Evolutionary conservation across 1,140 invertebrate genomes (phyloP).

Genomic region (Argopecten irradians): DNA sequence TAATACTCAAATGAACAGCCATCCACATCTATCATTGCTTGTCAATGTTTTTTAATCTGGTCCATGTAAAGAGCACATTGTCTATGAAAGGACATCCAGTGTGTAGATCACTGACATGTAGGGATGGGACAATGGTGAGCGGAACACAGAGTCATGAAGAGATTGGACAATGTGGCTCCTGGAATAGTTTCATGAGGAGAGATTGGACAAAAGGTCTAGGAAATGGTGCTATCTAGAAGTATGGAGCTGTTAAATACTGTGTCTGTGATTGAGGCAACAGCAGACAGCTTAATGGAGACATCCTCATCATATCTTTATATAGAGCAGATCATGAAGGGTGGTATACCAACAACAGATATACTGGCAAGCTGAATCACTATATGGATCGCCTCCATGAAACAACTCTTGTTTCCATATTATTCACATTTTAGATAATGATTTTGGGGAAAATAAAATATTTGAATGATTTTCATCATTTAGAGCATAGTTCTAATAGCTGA

Average conservation of each 20-base stretch:
- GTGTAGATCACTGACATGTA: not conserved
- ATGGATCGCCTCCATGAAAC: not conserved
- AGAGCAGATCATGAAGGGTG: not conserved
- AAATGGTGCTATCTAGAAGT: no score
- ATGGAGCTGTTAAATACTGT: not conserved
- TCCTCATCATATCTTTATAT: not conserved
- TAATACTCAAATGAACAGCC: conserved; percentile 10
- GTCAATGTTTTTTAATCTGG: not conserved
- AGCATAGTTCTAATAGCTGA: no score
- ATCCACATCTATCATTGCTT: conserved; percentile 15
- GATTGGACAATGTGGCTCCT: no score
- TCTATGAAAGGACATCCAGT: not conserved
- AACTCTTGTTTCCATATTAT: not conserved
- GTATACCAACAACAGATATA: not conserved
- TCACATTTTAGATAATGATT: not conserved
- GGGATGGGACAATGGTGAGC: not conserved
- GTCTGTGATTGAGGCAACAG: not conserved
- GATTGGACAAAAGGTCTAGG: no score
- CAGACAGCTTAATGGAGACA: not conserved
- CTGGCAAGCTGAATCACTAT: not conserved
- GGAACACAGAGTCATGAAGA: no score
- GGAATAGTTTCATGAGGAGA: no score
- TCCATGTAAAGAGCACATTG: not conserved
- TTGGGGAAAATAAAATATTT: no score
- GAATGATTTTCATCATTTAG: no score